These are phyloP conservation scores for Stegana nigrithorax DNA, from an alignment of 2,888 invertebrate species.

Conservation along the genomic window DNA sequence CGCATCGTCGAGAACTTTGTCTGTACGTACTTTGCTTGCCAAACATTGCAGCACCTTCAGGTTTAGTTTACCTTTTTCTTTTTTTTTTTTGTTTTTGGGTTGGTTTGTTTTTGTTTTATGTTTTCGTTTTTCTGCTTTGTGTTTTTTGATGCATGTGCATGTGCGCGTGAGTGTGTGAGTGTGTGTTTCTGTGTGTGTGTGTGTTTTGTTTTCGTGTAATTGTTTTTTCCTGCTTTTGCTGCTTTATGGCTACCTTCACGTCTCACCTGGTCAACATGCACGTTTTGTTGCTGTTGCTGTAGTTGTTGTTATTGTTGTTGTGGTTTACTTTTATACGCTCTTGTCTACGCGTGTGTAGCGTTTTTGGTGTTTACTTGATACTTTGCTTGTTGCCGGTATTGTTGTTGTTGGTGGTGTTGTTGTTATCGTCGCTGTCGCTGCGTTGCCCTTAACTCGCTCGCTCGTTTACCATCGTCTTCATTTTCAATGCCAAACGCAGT, in stretches of 20 bases:
- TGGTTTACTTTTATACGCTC: background rate
- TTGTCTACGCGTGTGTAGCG: too few species aligned
- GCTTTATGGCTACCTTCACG: conserved; percentile 6
- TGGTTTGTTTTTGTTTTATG: conserved; percentile 34
- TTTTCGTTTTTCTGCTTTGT: conserved; percentile 41
- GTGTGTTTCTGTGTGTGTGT: background rate
- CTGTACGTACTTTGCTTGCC: too few species aligned
- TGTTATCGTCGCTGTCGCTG: background rate
- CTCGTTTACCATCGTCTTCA: background rate
- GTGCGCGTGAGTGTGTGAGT: too few species aligned
- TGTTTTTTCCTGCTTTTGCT: conserved; percentile 8
- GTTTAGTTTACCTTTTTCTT: background rate
- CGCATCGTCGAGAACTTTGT: too few species aligned
- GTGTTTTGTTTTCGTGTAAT: background rate
- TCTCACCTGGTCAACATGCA: conserved; percentile 20
- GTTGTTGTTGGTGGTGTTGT: too few species aligned
- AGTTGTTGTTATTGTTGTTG: background rate
- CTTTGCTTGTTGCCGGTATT: too few species aligned
- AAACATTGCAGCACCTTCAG: background rate
- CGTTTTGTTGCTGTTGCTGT: conserved; percentile 23
- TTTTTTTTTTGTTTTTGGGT: background rate
- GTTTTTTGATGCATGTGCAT: too few species aligned
- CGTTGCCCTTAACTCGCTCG: background rate
- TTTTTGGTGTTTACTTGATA: conserved; percentile 12
- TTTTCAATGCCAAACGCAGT: conserved; percentile 15